Percentiles rank a stretch among this genome's conserved stretches.
Conservation (phyloP, 92 coral and sea anemone species). For the Umimayanthus kanabou region DNA sequence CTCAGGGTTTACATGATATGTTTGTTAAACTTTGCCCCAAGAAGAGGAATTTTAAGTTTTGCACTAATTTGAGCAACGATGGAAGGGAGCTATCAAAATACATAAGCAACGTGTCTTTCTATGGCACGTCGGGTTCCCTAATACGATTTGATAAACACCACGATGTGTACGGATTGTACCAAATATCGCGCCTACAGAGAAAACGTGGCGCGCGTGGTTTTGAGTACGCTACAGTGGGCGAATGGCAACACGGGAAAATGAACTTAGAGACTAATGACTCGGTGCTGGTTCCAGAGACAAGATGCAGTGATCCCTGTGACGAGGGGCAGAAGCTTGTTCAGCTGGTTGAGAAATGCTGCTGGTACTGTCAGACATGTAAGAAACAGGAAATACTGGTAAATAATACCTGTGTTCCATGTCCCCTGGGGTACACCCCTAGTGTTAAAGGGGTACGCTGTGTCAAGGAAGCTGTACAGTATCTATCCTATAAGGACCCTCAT, state of each 20-base stretch:
- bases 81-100: constrained; percentile 38
- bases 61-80: constrained; percentile 32
- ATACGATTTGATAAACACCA: constrained; percentile 28
- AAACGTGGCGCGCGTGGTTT: background rate
- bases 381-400: constrained; percentile 44
- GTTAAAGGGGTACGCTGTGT: constrained; percentile 6
- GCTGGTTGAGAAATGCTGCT: constrained; percentile 39
- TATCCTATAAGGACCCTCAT: constrained; percentile 37
- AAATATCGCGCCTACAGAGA: constrained; percentile 22
- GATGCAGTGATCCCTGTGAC: constrained; percentile 32
- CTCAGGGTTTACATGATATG: constrained; percentile 41
- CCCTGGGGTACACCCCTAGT: constrained; percentile 40
- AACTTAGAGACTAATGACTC: background rate
- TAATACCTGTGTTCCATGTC: constrained; percentile 42
- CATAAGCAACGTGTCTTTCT: constrained; percentile 34
- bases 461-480: constrained; percentile 15
- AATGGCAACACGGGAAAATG: constrained; percentile 41
- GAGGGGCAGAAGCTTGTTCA: constrained; percentile 35
- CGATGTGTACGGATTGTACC: constrained; percentile 44
- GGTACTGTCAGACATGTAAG: constrained; percentile 45
- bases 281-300: constrained; percentile 20
- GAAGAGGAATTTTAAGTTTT: constrained; percentile 14
- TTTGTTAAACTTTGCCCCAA: constrained; percentile 28
- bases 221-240: constrained; percentile 24
- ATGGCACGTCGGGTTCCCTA: constrained; percentile 39